Conservation (phyloP, 2,113 vertebrate genomes). For the Ciconia boyciana region DNA sequence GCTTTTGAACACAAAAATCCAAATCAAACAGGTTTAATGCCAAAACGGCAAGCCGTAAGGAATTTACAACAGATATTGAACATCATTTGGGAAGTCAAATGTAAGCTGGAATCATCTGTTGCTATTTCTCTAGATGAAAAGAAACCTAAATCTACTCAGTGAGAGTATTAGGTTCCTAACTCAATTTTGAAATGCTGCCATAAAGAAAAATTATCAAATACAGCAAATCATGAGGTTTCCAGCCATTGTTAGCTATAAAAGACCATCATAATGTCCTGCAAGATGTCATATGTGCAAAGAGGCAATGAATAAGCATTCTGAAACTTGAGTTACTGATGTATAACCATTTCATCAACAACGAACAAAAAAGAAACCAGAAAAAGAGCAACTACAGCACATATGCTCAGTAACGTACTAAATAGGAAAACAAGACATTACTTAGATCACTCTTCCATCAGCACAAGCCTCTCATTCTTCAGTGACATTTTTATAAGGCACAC, state of each 20-base stretch:
- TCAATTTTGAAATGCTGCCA: not conserved
- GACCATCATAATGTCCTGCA: not conserved
- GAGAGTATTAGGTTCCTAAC: not conserved
- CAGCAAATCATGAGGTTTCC: not conserved
- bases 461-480: not conserved
- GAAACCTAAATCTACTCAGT: not conserved
- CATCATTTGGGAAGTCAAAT: slow-evolving; percentile 41
- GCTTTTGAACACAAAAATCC: slow-evolving; percentile 41
- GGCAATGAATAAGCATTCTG: not conserved
- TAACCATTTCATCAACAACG: not conserved
- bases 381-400: not conserved
- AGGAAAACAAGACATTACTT: not conserved
- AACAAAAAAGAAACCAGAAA: not conserved
- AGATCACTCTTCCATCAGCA: not conserved
- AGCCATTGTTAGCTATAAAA: not conserved
- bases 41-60: slow-evolving; percentile 43
- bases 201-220: not conserved
- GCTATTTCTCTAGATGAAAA: not conserved
- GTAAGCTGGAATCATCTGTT: slow-evolving; percentile 39
- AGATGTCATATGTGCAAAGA: not conserved
- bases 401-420: not conserved
- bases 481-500: not conserved
- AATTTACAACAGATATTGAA: slow-evolving; percentile 49
- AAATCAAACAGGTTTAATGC: slow-evolving; percentile 57
- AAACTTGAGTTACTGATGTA: not conserved